These are phyloP conservation scores for Cygnus atratus DNA, from an alignment of 2,113 vertebrate genomes.

Conservation along the genomic window DNA sequence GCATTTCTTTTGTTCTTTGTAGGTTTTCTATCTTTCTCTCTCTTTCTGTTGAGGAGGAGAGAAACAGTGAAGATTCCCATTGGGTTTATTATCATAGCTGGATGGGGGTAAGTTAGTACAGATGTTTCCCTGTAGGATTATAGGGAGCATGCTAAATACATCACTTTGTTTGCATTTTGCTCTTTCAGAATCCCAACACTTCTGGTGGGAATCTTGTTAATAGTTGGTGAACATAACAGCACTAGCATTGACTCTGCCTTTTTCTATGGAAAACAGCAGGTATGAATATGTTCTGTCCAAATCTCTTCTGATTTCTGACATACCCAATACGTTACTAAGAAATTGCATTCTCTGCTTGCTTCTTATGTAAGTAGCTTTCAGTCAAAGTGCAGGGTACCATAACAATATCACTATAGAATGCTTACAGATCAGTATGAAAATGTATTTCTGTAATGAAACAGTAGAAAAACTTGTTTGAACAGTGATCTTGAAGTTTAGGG, in stretches of 20 bases:
- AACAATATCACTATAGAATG: background rate
- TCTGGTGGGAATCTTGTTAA: slow-evolving; percentile 84
- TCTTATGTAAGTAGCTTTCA: background rate
- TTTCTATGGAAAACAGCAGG: slow-evolving; percentile 93
- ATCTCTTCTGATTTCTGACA: background rate
- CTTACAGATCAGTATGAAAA: background rate
- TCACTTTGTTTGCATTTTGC: background rate
- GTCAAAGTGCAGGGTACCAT: background rate
- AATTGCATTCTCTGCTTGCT: background rate
- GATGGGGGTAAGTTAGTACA: slow-evolving; percentile 91
- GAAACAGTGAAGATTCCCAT: slow-evolving; percentile 81
- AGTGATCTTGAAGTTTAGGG: background rate
- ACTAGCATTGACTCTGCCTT: slow-evolving; percentile 85
- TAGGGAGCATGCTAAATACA: background rate
- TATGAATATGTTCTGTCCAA: slow-evolving; percentile 48
- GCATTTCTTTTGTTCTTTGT: background rate
- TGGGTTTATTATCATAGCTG: slow-evolving; percentile 82
- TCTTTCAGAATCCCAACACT: slow-evolving; percentile 83
- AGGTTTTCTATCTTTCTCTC: slow-evolving; percentile 91
- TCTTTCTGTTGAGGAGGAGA: slow-evolving; percentile 85
- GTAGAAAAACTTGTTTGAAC: background rate
- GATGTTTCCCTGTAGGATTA: background rate
- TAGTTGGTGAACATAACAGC: slow-evolving; percentile 80
- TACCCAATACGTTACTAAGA: background rate
- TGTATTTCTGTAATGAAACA: background rate